These are phyloP conservation scores for Fopius arisanus DNA, from an alignment of 1,140 invertebrate genomes.

Conservation along the genomic window DNA sequence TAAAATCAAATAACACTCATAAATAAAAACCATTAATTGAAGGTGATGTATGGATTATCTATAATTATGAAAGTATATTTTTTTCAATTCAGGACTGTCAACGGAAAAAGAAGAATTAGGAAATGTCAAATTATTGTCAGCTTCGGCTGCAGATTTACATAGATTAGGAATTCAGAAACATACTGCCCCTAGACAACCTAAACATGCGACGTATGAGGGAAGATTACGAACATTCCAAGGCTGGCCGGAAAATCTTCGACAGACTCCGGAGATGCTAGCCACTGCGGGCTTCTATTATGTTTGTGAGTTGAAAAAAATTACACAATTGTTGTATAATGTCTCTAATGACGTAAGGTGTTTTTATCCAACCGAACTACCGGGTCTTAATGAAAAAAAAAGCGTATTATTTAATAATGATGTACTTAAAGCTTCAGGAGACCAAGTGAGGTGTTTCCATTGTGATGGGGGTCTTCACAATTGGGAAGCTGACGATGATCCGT, in stretches of 20 bases:
- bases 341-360: neutral
- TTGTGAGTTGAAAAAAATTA: constrained; percentile 66
- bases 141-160: constrained; percentile 56
- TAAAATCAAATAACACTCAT: no score
- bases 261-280: constrained; percentile 73
- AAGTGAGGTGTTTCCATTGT: constrained; percentile 92
- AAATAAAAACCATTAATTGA: no score
- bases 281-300: constrained; percentile 82
- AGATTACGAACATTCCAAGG: constrained; percentile 71
- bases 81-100: constrained; percentile 4
- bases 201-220: constrained; percentile 70
- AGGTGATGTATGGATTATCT: no score
- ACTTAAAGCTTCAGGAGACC: constrained; percentile 67
- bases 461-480: constrained; percentile 86
- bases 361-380: neutral
- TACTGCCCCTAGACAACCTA: constrained; percentile 68
- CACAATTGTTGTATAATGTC: no score
- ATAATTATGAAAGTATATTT: no score
- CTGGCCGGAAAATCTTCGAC: constrained; percentile 72
- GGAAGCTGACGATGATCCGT: constrained; percentile 85
- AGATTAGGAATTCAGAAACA: constrained; percentile 73
- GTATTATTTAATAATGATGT: neutral
- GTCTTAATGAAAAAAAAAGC: neutral
- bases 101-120: constrained; percentile 45
- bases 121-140: constrained; percentile 52